phyloP scores from a whole-genome alignment of 2,797 vertebrate species.

The Ceryle rudis region DNA sequence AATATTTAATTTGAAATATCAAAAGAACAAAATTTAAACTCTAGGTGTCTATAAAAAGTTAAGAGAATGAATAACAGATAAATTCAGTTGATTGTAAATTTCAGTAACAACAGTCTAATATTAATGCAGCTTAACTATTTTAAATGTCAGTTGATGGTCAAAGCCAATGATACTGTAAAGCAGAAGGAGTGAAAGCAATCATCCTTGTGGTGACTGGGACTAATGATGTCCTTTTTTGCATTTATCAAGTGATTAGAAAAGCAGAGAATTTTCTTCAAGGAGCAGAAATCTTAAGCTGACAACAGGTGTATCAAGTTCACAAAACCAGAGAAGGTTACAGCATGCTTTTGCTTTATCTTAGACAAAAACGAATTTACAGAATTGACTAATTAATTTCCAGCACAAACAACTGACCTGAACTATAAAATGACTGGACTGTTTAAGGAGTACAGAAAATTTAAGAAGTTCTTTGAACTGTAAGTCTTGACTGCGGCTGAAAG shows the following conservation, averaged over 20 bases:
- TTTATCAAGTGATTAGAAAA: constrained; percentile 15
- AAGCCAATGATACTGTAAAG: background rate
- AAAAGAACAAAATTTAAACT: background rate
- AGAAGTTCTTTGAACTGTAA: constrained; percentile 1
- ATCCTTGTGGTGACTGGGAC: background rate
- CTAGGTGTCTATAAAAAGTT: background rate
- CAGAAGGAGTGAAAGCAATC: constrained; percentile 1
- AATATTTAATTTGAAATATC: constrained; percentile 19
- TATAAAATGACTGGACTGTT: background rate
- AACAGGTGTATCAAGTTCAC: background rate
- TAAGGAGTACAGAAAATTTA: background rate
- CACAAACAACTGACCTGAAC: background rate
- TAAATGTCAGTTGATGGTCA: constrained; percentile 20
- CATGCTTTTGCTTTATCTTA: background rate
- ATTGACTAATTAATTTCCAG: background rate
- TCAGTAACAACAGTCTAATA: background rate
- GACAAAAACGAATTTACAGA: background rate
- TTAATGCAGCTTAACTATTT: constrained; percentile 10
- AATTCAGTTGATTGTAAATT: constrained; percentile 14
- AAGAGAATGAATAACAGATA: constrained; percentile 12
- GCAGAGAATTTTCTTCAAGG: constrained; percentile 10
- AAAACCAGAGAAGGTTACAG: background rate
- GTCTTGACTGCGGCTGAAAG: background rate
- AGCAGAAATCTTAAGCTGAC: background rate
- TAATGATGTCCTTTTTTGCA: background rate